Evolutionary conservation across 2,797 vertebrate genomes (phyloP), one percentile per base, ranked within the genome.

Genomic region (Peromyscus nudipes): DNA sequence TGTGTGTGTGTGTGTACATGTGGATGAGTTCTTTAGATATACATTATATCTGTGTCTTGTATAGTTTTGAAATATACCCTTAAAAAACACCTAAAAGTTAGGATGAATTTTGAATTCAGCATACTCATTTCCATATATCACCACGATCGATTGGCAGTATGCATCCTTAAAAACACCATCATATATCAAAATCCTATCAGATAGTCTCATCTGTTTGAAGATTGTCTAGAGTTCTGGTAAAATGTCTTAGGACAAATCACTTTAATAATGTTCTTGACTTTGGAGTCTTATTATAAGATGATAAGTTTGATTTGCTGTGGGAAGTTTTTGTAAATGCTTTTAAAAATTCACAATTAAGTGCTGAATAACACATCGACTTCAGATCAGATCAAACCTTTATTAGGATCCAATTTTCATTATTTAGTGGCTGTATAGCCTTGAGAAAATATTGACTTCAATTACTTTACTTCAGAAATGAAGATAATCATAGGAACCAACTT

Each of bases 401-500:
- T 83, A 14, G 6, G 37, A 91, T 67, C 34, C 11, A 82, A 62
- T 17, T 91, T 90, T 88, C 46, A 86, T 86, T 89, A 75, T 57
- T 62, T 77, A 89, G 55, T 19, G 49, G 6, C 19, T 52, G 3
- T 69, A 25, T 92, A 82, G 82, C 49, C 46, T 95, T 79, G 62
- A 69, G 67, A 64, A 95, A 89, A 13, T 92, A 71, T 85, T 97
- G 87, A 55, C 37, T 96, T 84, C 21, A 88, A 69, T 82, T 79
- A 85, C 27, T 91, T 96, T 87, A 85, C 77, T 40, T 75, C 89
- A 82, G 62, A 89, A 79, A 37, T 86, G 37, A 96, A 11, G 55
- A 93, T 52, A 55, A 77, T 49, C 73, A 96, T 40, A 92, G 27
- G 92, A 17, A 87, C 27, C 49, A 85, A 73, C 10, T 84, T 80